These are phyloP conservation scores for Acanthornis magna DNA, from an alignment of 2,797 vertebrate genomes.

Conservation along the genomic window DNA sequence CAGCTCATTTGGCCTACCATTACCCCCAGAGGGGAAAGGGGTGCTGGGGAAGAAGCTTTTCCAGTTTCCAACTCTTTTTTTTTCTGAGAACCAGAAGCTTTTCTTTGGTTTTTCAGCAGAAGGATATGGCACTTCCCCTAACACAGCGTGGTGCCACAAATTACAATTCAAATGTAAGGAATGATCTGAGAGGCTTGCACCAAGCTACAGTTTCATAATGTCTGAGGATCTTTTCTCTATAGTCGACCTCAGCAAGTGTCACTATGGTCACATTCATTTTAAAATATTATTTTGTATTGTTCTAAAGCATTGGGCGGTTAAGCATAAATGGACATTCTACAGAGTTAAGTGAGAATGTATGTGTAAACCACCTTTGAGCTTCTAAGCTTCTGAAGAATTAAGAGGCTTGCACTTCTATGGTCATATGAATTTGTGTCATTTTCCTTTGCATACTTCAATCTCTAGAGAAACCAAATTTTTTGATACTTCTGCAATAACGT, in stretches of 20 bases:
- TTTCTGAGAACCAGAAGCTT: background rate
- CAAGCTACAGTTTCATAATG: background rate
- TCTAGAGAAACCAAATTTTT: background rate
- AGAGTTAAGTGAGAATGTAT: background rate
- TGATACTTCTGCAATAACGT: background rate
- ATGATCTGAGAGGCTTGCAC: background rate
- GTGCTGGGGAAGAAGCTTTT: background rate
- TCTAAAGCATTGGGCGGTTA: background rate
- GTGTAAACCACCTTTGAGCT: background rate
- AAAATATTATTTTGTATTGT: background rate
- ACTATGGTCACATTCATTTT: background rate
- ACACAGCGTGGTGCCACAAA: background rate
- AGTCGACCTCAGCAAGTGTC: background rate
- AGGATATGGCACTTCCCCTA: background rate
- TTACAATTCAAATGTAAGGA: background rate
- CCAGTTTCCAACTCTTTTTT: background rate
- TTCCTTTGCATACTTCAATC: background rate
- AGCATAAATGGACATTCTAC: background rate
- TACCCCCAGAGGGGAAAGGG: accelerated
- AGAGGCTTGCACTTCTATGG: background rate
- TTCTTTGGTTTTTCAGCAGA: background rate
- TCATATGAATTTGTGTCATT: background rate
- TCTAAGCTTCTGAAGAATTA: background rate
- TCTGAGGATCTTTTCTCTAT: background rate
- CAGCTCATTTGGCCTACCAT: background rate